Base-by-base conservation (phyloP, 1,140 invertebrate genomes). In the Papilio polyxenes region DNA sequence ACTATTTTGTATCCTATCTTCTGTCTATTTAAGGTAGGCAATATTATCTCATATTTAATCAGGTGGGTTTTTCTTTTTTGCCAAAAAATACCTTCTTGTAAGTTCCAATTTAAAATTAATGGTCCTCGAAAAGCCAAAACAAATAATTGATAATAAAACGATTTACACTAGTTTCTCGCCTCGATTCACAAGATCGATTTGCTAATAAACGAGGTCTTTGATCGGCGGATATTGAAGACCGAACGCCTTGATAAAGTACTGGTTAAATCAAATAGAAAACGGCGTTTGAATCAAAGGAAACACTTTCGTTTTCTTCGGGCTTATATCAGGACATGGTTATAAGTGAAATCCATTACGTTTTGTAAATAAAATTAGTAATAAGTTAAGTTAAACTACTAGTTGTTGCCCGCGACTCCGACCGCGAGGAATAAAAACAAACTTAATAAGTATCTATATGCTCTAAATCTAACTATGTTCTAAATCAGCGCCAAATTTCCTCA, bases 141-240 rank as follows among this genome's bases (percentile, higher is more conserved):
- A 72, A 72, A 44, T 44, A n/a, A 74, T 9, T 74, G 72, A 17
- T 74, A 40, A 72, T 72, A 44, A 74, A 44, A 44, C 31, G 37
- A 44, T 74, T 74, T n/a, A 74, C 15, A 44, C 72, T n/a, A 48
- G 72, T 65, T 65, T 31, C 31, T 65, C 62, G 72, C n/a, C 15
- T 44, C 75, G 44, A 51, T 51, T 51, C 75, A 49, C 17, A 51
- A 76, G 75, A 76, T 48, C 44, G 75, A 49, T 23, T 76, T 49
- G n/a, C 75, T 76, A 76, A 76, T 76, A 76, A 76, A 51, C 75
- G 75, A 76, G 75, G 10, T 76, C 75, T 48, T 76, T 76, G 75
- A 76, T 76, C 75, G 17, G 10, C 20, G 44, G 75, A 51, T 76
- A 76, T 53, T 76, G 44, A 23, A 23, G 15, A 51, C 9, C 17